These are phyloP conservation scores for Drosophila emarginata DNA, from an alignment of 2,888 invertebrate species.

Conservation along the genomic window DNA sequence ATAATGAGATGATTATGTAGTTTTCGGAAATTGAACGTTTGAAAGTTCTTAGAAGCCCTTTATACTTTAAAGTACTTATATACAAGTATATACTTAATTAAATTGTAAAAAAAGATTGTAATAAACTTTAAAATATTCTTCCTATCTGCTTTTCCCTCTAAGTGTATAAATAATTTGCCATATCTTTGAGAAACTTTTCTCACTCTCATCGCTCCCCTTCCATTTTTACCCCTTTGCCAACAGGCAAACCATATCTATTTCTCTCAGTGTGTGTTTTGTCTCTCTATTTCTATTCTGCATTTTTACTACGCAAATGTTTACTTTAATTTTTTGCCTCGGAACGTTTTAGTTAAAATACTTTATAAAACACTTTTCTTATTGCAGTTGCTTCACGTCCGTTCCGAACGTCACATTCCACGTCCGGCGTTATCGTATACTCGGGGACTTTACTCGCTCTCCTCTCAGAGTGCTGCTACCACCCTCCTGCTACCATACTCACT, in stretches of 20 bases:
- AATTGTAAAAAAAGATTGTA: too few relatives aligned
- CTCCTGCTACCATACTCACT: background rate
- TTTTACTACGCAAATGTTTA: conserved; percentile 4
- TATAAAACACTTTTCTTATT: conserved; percentile 44
- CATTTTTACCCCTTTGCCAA: background rate
- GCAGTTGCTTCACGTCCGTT: conserved; percentile 43
- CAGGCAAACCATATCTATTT: background rate
- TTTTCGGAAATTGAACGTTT: too few relatives aligned
- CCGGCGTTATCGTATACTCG: conserved; percentile 5
- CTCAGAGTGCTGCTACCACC: too few relatives aligned
- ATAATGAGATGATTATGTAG: too few relatives aligned
- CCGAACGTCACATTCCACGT: conserved; percentile 10
- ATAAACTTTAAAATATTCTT: too few relatives aligned
- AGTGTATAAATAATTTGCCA: background rate
- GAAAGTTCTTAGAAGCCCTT: too few relatives aligned
- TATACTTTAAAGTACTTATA: too few relatives aligned
- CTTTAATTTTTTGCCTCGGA: conserved; percentile 4
- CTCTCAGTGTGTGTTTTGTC: background rate
- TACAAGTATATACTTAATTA: too few relatives aligned
- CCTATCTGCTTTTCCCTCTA: too few relatives aligned
- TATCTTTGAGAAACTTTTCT: background rate
- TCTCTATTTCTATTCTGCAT: conserved; percentile 2
- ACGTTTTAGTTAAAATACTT: conserved; percentile 20
- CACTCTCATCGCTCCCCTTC: background rate
- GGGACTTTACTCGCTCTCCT: background rate